Conservation (phyloP, 53 echinoderm and acorn worm species). For the Actinopyga echinites region DNA sequence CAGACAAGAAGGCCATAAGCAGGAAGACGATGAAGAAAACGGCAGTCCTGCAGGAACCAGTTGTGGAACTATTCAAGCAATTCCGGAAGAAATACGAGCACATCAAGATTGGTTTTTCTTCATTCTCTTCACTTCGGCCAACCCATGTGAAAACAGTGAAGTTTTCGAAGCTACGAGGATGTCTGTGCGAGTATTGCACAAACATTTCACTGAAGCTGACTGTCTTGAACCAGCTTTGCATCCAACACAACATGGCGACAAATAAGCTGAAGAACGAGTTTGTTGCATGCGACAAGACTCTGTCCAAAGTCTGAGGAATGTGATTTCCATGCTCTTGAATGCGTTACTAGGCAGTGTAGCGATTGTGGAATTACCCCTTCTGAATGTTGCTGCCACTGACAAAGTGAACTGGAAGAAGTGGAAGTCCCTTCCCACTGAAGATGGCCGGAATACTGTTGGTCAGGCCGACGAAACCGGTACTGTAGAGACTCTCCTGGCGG, state of each 20-base stretch:
- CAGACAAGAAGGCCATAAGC: constrained; percentile 48
- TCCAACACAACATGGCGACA: background rate
- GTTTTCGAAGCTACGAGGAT: background rate
- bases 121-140: constrained; percentile 56
- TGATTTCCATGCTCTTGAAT: constrained; percentile 6
- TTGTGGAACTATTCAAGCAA: constrained; percentile 1
- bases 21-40: constrained; percentile 46
- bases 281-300: constrained; percentile 4
- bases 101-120: constrained; percentile 36
- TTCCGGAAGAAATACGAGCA: constrained; percentile 41
- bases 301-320: constrained; percentile 11
- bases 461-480: constrained; percentile 11
- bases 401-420: constrained; percentile 31
- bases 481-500: constrained; percentile 1
- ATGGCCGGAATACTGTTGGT: constrained; percentile 9
- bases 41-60: constrained; percentile 45
- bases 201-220: background rate
- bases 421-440: background rate
- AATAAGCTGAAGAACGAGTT: constrained; percentile 29
- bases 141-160: constrained; percentile 26
- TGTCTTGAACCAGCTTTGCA: constrained; percentile 22
- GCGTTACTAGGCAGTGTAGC: constrained; percentile 1
- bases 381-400: background rate
- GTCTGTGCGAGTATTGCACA: constrained; percentile 31
- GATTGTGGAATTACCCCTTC: constrained; percentile 30